Base-by-base conservation (phyloP, 2,113 vertebrate species). In the Pontoporia blainvillei region DNA sequence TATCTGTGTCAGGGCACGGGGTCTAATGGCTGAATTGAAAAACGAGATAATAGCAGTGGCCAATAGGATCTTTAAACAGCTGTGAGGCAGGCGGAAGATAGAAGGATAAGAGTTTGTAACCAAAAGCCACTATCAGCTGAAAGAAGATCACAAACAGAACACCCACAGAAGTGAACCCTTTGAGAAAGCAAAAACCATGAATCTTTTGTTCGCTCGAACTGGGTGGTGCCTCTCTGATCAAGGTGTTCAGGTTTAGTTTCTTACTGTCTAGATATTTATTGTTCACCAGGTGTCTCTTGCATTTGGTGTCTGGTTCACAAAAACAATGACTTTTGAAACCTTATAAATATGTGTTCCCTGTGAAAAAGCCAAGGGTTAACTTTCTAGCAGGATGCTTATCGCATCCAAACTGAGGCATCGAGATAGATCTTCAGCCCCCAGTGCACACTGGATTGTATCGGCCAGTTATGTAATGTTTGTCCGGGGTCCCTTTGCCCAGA, bases 231-330 rank as follows among this genome's bases (percentile, higher is more conserved):
- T 97, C 84, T 94, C 97, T 98, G 98, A 98, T 98, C 98, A 98
- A 98, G 96, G 97, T 98, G 95, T 98, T 93, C 94, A 96, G 98
- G 98, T 99, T 98, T 95, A 84, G 34, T 99, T 98, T 99, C 98
- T 98, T 97, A 95, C 75, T 31, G 49, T 96, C 96, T 94, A 97
- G 96, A 96, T 98, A 96, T 97, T 97, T 97, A 97, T 97, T 98
- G 95, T 97, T 98, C 96, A 95, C 97, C 98, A 98, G 96, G 96
- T 98, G 98, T 91, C 98, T 98, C 96, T 98, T 97, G 97, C 96
- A 57, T 84, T 82, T 97, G 96, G 81, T 97, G 98, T 98, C 97
- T 97, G 82, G 90, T 97, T 98, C 97, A 97, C 97, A 97, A 97
- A 98, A 97, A 95, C 95, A 98, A 97, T 98, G 98, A 87, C 86